phyloP scores from a whole-genome alignment of 2,888 invertebrate genomes.

The Pseudanteris insignis region DNA sequence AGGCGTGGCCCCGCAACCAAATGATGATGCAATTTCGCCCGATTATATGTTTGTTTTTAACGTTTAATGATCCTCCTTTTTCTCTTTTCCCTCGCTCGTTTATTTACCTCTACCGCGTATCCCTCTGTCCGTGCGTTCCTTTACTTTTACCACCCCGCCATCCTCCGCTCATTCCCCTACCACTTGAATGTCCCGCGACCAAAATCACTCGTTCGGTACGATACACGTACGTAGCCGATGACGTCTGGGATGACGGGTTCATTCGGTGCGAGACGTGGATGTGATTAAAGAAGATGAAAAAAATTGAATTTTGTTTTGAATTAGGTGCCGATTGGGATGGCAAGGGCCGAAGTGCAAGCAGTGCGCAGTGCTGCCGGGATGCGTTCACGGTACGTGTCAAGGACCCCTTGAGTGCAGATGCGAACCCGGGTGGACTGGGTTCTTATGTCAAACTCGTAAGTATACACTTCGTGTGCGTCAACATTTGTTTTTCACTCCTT shows the following conservation, averaged over 20 bases:
- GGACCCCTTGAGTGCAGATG: slow-evolving; percentile 92
- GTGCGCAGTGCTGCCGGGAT: slow-evolving; percentile 89
- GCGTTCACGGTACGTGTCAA: slow-evolving; percentile 88
- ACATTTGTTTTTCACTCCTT: slow-evolving; percentile 39
- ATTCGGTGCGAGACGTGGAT: too few relatives aligned
- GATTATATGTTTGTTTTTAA: slow-evolving; percentile 40
- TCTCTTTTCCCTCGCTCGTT: background rate
- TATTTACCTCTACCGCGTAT: too few relatives aligned
- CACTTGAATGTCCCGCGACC: too few relatives aligned
- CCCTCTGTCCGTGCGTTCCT: too few relatives aligned
- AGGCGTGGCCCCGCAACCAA: slow-evolving; percentile 21
- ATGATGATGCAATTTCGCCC: slow-evolving; percentile 33
- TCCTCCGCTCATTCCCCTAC: too few relatives aligned
- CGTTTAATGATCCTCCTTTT: slow-evolving; percentile 25
- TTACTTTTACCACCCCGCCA: too few relatives aligned
- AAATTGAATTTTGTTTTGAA: slow-evolving; percentile 29
- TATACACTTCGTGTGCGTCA: slow-evolving; percentile 40
- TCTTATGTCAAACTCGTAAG: slow-evolving; percentile 88
- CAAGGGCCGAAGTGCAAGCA: slow-evolving; percentile 83
- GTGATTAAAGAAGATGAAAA: too few relatives aligned
- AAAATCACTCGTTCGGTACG: too few relatives aligned
- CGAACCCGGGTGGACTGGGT: slow-evolving; percentile 88
- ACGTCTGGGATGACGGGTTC: too few relatives aligned
- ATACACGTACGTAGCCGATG: too few relatives aligned
- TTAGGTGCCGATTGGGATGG: slow-evolving; percentile 89